Base-by-base conservation (phyloP, 35 echinoderm and acorn worm genomes). In the Apostichopus parvimensis region DNA sequence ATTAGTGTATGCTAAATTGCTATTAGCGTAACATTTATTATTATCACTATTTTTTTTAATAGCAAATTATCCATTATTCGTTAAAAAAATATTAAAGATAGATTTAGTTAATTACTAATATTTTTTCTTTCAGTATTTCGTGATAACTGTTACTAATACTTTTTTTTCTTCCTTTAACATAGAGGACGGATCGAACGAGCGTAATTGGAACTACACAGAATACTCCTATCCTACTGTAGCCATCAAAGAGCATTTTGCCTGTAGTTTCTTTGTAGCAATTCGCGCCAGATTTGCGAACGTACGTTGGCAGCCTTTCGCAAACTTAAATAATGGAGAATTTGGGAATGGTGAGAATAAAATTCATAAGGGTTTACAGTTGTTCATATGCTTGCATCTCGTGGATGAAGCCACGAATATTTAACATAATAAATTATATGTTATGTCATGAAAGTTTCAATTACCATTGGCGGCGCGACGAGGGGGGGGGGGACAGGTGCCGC, bases 291-390 rank as follows among this genome's bases (percentile, higher is more conserved):
- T 84, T 56, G 20, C 8, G 6, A 24, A 84, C 81, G 55, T 58
- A 5, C 57, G 81, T 59, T 84, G 81, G 81, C 81, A 84, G 23
- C 81, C 81, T 18, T 84, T 84, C 57, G 81, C 54, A 6, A 56
- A 84, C 55, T 1, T 59, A 21, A 59, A 56, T 18, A 54, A 59
- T 1, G 54, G 20, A 22, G 14, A 84, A 20, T 84, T 58, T 60
- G 81, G 81, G 6, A 54, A 56, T 22, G 81, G 81, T 84, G 52
- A 84, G 54, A n/a, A 13, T 80, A 12, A 72, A 72, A 72, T 72
- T 14, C 12, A 72, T 5, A 14, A 20, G 12, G n/a, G 12, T 72
- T 12, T 20, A 72, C 12, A 72, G n/a, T 72, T 13, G 10, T 72
- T n/a, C 10, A 13, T n/a, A n/a, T 72, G 68, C 12, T 20, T 14